A percentile compares a stretch with the other conserved stretches of the same genome.
These are phyloP conservation scores for Catharus minimus DNA, from an alignment of 2,113 vertebrate genomes.

Conservation along the genomic window DNA sequence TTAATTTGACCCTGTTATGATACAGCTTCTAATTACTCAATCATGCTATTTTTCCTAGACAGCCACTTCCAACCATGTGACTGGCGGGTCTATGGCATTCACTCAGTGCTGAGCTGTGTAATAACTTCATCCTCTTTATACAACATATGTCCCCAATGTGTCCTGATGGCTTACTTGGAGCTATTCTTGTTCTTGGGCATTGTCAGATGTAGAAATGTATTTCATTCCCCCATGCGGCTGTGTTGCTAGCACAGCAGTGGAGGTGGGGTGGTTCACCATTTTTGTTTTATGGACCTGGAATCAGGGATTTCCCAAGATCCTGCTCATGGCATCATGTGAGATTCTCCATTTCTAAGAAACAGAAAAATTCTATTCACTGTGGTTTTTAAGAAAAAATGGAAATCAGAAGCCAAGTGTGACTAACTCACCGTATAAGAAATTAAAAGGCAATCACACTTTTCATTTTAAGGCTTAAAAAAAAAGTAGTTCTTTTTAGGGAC, in stretches of 20 bases:
- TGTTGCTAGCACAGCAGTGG: accelerated
- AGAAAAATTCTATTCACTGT: neutral
- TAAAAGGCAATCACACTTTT: neutral
- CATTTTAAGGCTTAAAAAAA: neutral
- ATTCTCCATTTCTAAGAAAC: neutral
- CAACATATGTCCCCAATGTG: neutral
- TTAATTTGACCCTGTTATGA: neutral
- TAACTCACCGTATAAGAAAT: neutral
- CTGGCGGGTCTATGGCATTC: neutral
- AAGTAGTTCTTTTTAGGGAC: neutral
- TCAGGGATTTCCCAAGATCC: neutral
- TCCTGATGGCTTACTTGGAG: neutral
- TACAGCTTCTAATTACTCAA: neutral
- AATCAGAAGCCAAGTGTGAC: neutral
- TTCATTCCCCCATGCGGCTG: accelerated
- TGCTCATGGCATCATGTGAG: accelerated
- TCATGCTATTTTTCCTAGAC: neutral
- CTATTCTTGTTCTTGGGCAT: neutral
- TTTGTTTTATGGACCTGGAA: neutral
- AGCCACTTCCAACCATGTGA: neutral
- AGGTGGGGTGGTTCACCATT: neutral
- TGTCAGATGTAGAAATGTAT: neutral
- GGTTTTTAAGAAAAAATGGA: neutral
- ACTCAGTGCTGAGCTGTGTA: neutral
- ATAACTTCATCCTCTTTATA: neutral